Base-by-base conservation (phyloP, 2,888 invertebrate genomes). In the Griposia aprilina region DNA sequence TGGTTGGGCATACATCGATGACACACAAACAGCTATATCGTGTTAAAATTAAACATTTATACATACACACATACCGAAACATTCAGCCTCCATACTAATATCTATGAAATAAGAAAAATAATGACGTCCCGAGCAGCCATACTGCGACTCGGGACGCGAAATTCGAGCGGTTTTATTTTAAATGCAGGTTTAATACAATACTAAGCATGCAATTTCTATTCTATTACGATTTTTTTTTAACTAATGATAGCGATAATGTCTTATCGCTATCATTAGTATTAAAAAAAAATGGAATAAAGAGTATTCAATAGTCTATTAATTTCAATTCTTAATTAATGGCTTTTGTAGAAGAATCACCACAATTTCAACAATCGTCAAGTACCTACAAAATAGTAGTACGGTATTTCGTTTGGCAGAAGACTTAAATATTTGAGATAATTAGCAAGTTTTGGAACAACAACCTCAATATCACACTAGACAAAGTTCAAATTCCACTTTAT, bases 11-110 rank as follows among this genome's bases (percentile, higher is more conserved):
- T 57, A 83, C 70, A 77, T 63, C 11, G 52, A 81, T 82, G 55
- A 75, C 71, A 82, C 30, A 62, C 30, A 81, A 74, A 83, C 83
- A 85, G 86, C 86, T 74, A 85, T 55, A 67, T 20, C 0, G 55
- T 68, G 41, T 74, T 74, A 67, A 77, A 75, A 77, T 60, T 70
- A 74, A 57, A 77, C 62, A 77, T 68, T 52, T 73, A 85, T 73
- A 81, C 41, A 70, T 36, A 36, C 77, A 77, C 63, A 76, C 71
- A 72, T 68, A 77, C 67, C 71, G 2, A 26, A 71, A 85, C 83
- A 85, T 45, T 85, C 76, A 20, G 60, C 45, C 74, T 62, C 48
- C 20, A 68, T n/a, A 57, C 20, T 15, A 63, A 4, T 52, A 20
- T 26, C 4, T 17, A 26, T 30, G 0, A 71, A 57, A 62, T 13